Evolutionary conservation across 2,113 vertebrate genomes (phyloP).

Genomic region (Hemiprocne comata): DNA sequence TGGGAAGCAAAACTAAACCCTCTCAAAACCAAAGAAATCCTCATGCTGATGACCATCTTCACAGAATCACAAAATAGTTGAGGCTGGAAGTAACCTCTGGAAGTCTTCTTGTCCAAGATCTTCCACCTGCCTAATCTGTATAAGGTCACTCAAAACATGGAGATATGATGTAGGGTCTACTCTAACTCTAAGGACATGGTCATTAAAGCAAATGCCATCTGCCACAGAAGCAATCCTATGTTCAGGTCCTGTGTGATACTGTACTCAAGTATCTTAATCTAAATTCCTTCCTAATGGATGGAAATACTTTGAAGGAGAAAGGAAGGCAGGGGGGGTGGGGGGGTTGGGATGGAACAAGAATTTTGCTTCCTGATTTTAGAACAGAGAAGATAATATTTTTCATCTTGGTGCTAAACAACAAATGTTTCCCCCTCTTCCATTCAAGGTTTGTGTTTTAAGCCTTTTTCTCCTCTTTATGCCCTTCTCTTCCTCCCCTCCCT

Average conservation of each 20-base stretch:
- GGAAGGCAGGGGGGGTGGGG: background rate
- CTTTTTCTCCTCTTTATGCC: constrained; percentile 4
- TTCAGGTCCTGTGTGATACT: background rate
- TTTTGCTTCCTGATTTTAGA: background rate
- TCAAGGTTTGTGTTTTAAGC: constrained; percentile 44
- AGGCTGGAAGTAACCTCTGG: background rate
- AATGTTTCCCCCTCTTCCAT: constrained; percentile 8
- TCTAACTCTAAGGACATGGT: background rate
- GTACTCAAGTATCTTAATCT: background rate
- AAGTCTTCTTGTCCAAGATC: background rate
- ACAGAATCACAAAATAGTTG: background rate
- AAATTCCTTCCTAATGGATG: background rate
- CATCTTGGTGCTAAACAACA: constrained; percentile 46
- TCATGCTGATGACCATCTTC: fast-evolving
- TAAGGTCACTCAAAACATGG: background rate
- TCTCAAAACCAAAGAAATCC: background rate
- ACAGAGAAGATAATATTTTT: background rate
- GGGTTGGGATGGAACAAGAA: background rate
- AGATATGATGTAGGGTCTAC: background rate
- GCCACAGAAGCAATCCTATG: background rate
- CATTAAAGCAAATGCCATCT: background rate
- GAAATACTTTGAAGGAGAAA: background rate
- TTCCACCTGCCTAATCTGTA: background rate
- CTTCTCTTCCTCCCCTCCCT: background rate
- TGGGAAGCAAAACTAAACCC: background rate